Conservation (phyloP, 2,113 vertebrate genomes). For the Caracal caracal region DNA sequence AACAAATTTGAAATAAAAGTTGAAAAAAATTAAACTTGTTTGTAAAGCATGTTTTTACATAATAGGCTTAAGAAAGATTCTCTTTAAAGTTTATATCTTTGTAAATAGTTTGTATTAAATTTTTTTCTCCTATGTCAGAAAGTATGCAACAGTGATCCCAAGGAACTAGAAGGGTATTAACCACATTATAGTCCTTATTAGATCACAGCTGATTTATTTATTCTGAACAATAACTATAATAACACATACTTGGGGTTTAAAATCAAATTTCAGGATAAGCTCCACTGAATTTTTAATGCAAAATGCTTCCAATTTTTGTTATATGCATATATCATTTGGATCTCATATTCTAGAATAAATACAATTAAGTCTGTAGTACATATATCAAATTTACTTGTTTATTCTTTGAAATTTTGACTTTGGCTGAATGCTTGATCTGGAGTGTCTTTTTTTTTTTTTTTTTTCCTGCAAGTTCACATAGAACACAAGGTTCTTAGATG, state of each 20-base stretch:
- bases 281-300: constrained; percentile 30
- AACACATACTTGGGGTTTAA: background rate
- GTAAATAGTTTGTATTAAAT: background rate
- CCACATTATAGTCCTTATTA: background rate
- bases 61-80: background rate
- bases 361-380: background rate
- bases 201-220: background rate
- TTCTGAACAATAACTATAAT: background rate
- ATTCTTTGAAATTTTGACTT: background rate
- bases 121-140: background rate
- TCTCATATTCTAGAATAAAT: constrained; percentile 35
- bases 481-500: background rate
- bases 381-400: background rate
- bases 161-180: background rate
- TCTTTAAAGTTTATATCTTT: background rate
- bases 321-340: background rate
- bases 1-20: constrained; percentile 46
- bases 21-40: background rate
- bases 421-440: background rate
- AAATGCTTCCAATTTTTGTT: constrained; percentile 18
- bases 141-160: background rate
- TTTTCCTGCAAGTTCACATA: background rate
- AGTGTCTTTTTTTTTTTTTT: background rate
- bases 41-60: constrained; percentile 46
- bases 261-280: constrained; percentile 41